A percentile compares a stretch with the other conserved stretches of the same genome.
These are phyloP conservation scores for Dissostichus mawsoni DNA, from an alignment of 2,113 vertebrate species.

Conservation along the genomic window DNA sequence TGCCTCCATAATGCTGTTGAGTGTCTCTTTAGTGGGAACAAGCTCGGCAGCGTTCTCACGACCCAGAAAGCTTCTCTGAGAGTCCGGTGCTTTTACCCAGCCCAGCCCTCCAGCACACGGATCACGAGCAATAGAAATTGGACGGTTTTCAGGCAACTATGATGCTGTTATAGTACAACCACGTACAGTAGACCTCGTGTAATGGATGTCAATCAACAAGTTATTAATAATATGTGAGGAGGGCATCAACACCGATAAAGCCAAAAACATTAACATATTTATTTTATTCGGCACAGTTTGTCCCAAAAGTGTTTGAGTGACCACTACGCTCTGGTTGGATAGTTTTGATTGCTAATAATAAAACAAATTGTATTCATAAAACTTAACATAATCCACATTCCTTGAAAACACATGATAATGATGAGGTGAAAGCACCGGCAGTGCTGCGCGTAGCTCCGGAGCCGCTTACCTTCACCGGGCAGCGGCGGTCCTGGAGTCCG, in stretches of 20 bases:
- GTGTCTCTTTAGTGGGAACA: constrained; percentile 27
- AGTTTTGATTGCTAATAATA: neutral
- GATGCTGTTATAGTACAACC: neutral
- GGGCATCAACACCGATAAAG: neutral
- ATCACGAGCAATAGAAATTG: constrained; percentile 19
- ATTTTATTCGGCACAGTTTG: neutral
- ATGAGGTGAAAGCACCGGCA: neutral
- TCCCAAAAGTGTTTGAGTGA: neutral
- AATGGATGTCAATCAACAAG: constrained; percentile 36
- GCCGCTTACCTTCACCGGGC: constrained; percentile 82
- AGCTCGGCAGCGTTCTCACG: constrained; percentile 48
- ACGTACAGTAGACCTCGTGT: neutral
- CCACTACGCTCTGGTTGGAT: neutral
- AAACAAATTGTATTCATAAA: neutral
- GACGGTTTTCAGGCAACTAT: neutral
- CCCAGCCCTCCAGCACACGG: constrained; percentile 21
- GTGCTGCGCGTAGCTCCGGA: constrained; percentile 49
- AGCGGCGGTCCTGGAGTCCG: constrained; percentile 68
- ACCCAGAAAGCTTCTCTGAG: constrained; percentile 46
- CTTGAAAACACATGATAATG: neutral
- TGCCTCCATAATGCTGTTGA: constrained; percentile 13
- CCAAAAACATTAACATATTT: neutral
- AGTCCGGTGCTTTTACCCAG: constrained; percentile 31
- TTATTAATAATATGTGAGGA: neutral
- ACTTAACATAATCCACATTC: neutral